phyloP scores from a whole-genome alignment of 1,140 invertebrate species.

The Leptinotarsa lineolata region DNA sequence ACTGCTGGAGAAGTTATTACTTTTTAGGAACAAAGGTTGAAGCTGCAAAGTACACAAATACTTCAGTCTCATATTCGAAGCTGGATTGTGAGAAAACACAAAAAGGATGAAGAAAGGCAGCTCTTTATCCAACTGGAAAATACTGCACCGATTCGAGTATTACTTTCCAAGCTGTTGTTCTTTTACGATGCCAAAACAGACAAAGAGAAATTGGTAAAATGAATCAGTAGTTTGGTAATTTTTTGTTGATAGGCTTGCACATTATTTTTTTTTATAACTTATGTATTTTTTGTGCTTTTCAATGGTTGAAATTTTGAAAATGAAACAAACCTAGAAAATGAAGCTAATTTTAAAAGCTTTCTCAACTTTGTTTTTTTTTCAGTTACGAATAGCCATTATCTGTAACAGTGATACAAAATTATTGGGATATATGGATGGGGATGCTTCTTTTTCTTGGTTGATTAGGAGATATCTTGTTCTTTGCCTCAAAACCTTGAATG shows the following conservation, averaged over 20 bases:
- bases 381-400: conserved; percentile 25
- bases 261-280: neutral
- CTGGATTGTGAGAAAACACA: conserved; percentile 69
- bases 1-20: conserved; percentile 14
- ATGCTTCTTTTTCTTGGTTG: conserved; percentile 60
- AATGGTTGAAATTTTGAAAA: neutral
- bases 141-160: conserved; percentile 60
- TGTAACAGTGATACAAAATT: conserved; percentile 58
- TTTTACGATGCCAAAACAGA: conserved; percentile 76
- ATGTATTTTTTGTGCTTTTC: neutral
- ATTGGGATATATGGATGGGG: conserved; percentile 54
- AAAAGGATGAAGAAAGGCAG: conserved; percentile 67
- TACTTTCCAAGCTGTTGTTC: conserved; percentile 71
- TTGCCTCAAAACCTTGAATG: conserved; percentile 58
- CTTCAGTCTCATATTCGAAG: conserved; percentile 82
- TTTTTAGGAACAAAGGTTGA: conserved; percentile 67
- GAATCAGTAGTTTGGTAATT: neutral
- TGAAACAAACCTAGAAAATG: too few species aligned
- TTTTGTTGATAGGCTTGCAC: neutral
- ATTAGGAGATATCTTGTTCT: conserved; percentile 66
- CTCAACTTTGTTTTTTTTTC: conserved; percentile 32
- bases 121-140: conserved; percentile 68
- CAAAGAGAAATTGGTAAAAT: conserved; percentile 70
- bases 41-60: conserved; percentile 70
- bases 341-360: conserved; percentile 21